phyloP scores from a whole-genome alignment of 2,113 vertebrate genomes.

The Anguilla japonica region DNA sequence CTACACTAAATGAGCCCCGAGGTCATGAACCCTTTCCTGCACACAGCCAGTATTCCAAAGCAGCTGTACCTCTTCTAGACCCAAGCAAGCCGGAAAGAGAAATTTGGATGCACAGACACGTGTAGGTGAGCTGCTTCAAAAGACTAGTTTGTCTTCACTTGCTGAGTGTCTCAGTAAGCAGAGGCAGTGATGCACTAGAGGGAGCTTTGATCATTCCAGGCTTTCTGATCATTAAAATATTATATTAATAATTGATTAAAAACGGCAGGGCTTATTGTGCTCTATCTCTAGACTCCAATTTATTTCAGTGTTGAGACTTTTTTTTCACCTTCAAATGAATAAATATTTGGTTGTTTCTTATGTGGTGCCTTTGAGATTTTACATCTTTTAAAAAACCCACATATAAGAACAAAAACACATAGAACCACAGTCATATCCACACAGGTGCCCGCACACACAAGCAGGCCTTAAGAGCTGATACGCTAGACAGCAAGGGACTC shows the following conservation, averaged over 20 bases:
- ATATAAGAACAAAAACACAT: background rate
- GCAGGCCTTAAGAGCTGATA: no score
- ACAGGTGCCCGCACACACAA: background rate
- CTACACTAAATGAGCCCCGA: conserved; percentile 17
- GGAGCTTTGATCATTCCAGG: conserved; percentile 79
- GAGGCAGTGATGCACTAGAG: conserved; percentile 69
- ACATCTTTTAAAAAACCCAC: background rate
- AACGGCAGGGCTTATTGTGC: conserved; percentile 70
- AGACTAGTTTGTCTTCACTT: conserved; percentile 18
- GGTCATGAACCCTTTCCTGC: conserved; percentile 55
- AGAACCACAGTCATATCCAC: background rate
- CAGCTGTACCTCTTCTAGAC: background rate
- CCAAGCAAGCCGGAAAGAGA: conserved; percentile 54
- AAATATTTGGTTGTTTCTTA: conserved; percentile 24
- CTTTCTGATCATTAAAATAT: conserved; percentile 79
- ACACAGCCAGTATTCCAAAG: background rate
- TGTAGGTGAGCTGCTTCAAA: conserved; percentile 75
- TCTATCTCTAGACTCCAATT: conserved; percentile 62
- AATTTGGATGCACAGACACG: conserved; percentile 69
- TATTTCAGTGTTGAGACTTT: conserved; percentile 53
- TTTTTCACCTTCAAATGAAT: conserved; percentile 39
- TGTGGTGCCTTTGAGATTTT: background rate
- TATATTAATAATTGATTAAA: conserved; percentile 89
- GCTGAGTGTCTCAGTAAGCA: conserved; percentile 63
- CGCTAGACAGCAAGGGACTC: no score